Evolutionary conservation across 2,888 invertebrate species (phyloP), one percentile per base, ranked within the genome.

Genomic region (Acleris emargana): DNA sequence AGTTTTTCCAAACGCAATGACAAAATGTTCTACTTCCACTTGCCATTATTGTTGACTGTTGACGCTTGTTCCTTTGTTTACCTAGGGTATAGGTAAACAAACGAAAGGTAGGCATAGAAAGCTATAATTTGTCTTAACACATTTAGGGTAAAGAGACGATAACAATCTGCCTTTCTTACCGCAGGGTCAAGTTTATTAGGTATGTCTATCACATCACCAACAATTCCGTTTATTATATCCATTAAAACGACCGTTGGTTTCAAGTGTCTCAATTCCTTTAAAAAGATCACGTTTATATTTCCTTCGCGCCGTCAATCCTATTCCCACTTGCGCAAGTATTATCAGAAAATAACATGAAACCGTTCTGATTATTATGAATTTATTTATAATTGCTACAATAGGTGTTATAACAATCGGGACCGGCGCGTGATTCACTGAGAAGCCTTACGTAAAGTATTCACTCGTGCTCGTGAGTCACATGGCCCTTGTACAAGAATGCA

Each of bases 391-490:
- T 50, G 50, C 16, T 45, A 58, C 57, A 58, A 58, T 60, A 52
- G 55, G 45, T 63, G 51, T 61, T 64, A 61, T 50, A 62, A 66
- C 60, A 66, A 66, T 66, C 45, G 60, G 45, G 45, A 45, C 4
- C 45, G n/a, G 45, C 18, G 25, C 54, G 50, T 66, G 60, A 66
- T 16, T 66, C 66, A 66, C 43, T 20, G n/a, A 45, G 61, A 66
- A 66, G 57, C 61, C 66, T 38, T 66, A 66, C 50, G 55, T 22
- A 16, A 58, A 58, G n/a, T 28, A 17, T 25, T n/a, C 22, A 54
- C 17, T 45, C n/a, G 42, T 53, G 25, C 28, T n/a, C 38, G 25
- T 61, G 66, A 66, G 38, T 66, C 66, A 66, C 22, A 38, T 52
- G 45, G 55, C 51, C 50, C 51, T 59, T 66, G 38, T 18, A 11